Base-by-base conservation (phyloP, 2,113 vertebrate genomes). In the Columba livia region DNA sequence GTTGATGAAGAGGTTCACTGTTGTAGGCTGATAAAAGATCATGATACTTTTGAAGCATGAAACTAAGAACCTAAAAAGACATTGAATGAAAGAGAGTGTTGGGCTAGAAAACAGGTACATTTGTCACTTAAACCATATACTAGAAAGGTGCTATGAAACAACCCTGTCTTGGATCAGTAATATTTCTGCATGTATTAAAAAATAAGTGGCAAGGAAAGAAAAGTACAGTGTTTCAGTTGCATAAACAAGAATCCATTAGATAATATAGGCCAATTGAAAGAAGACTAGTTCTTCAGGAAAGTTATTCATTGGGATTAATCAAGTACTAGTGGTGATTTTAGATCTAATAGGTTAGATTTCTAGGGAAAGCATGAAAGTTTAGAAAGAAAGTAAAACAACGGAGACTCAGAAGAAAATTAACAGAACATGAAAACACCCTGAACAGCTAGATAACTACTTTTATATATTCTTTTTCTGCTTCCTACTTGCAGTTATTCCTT, bases 11-110 rank as follows among this genome's bases (percentile, higher is more conserved):
- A 95, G 26, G 60, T 58, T 87, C 1, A 0, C 65, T 75, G 38
- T n/a, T 85, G 57, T 53, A 42, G 64, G 53, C 61, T 85, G 69
- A 84, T 56, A 93, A 86, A 90, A 89, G 93, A 94, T 77, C 62
- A 32, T 36, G 40, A 73, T 78, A 61, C n/a, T 88, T 94, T 36
- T 83, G 60, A 90, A 83, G 36, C 61, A 66, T 29, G 75, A 93
- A 83, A 86, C 56, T 28, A 71, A 79, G 74, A 88, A 80, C 60
- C 15, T 36, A 67, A 80, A 72, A 74, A 83, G 60, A 64, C 60
- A 64, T 78, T 36, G 34, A 94, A 85, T n/a, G 42, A 71, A 93
- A 82, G 72, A 60, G 12, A 28, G 31, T 44, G 25, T 72, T 62
- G 56, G 54, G 56, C 38, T 64, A 77, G 40, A 79, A 57, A 58